A percentile compares a stretch with the other conserved stretches of the same genome.
phyloP scores from a whole-genome alignment of 2,888 invertebrate species.

The Drosophila paranaensis region DNA sequence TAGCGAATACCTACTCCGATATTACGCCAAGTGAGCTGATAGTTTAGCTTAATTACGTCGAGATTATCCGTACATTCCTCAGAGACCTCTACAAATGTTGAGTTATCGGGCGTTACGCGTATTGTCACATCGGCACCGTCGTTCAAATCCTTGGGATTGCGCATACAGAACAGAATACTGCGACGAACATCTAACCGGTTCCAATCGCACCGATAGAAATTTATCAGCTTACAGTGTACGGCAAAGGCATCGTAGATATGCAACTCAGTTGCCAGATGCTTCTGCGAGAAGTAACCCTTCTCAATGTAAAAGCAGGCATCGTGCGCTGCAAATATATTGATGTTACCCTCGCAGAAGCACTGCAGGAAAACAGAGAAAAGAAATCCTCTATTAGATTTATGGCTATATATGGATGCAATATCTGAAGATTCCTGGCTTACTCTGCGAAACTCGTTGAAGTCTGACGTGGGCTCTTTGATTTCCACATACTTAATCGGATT shows the following conservation, averaged over 20 bases:
- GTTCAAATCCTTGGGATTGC: slow-evolving; percentile 54
- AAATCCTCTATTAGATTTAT: not conserved
- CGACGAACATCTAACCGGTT: slow-evolving; percentile 79
- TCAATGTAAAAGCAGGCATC: slow-evolving; percentile 82
- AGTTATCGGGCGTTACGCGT: slow-evolving; percentile 77
- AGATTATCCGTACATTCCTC: slow-evolving; percentile 75
- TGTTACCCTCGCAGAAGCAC: slow-evolving; percentile 69
- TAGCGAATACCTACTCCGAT: slow-evolving; percentile 65
- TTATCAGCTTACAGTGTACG: slow-evolving; percentile 68
- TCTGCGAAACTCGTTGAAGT: slow-evolving; percentile 70
- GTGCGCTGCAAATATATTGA: slow-evolving; percentile 82
- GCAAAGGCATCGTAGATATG: slow-evolving; percentile 80
- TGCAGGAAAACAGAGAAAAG: slow-evolving; percentile 17
- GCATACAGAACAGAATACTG: slow-evolving; percentile 70
- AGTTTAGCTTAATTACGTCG: slow-evolving; percentile 63
- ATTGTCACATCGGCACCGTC: slow-evolving; percentile 60
- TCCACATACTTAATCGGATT: slow-evolving; percentile 66
- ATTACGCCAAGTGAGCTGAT: slow-evolving; percentile 78
- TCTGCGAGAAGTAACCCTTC: slow-evolving; percentile 80
- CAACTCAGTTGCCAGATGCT: slow-evolving; percentile 78
- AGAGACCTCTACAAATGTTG: slow-evolving; percentile 77
- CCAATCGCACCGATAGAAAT: slow-evolving; percentile 76
- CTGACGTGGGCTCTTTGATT: slow-evolving; percentile 68
- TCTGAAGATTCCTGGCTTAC: slow-evolving; percentile 33
- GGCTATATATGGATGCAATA: not conserved